Percentiles rank a stretch among this genome's conserved stretches.
Conservation (phyloP, 1,140 invertebrate species). For the Amphibalanus amphitrite region DNA sequence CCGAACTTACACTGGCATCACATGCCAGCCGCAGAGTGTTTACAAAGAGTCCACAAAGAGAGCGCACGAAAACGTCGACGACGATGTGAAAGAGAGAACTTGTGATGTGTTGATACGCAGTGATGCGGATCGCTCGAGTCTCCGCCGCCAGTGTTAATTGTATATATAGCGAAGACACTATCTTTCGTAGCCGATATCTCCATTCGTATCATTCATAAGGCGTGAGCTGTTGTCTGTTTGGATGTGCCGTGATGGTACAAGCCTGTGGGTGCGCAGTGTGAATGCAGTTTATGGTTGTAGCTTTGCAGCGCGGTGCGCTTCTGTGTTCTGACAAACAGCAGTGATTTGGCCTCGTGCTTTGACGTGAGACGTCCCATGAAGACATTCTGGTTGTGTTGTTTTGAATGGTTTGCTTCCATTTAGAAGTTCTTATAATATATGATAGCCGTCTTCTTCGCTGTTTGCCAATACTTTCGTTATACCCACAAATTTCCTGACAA, state of each 20-base stretch:
- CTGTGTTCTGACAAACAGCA: too few species aligned
- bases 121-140: not conserved
- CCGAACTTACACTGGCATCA: too few species aligned
- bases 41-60: too few species aligned
- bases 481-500: too few species aligned
- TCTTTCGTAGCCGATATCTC: slow-evolving; percentile 1
- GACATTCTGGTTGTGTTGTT: not conserved
- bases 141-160: not conserved
- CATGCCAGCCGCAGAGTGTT: too few species aligned
- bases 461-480: too few species aligned
- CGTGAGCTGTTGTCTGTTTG: not conserved
- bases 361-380: not conserved
- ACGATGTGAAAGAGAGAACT: not conserved
- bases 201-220: not conserved
- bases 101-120: not conserved
- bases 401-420: not conserved
- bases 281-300: not conserved
- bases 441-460: not conserved
- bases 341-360: not conserved
- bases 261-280: not conserved
- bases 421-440: not conserved
- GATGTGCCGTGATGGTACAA: not conserved
- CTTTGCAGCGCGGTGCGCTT: too few species aligned
- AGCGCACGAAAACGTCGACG: too few species aligned
- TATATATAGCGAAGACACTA: not conserved